These are phyloP conservation scores for Paramisgurnus dabryanus DNA, from an alignment of 2,113 vertebrate genomes.

Conservation along the genomic window DNA sequence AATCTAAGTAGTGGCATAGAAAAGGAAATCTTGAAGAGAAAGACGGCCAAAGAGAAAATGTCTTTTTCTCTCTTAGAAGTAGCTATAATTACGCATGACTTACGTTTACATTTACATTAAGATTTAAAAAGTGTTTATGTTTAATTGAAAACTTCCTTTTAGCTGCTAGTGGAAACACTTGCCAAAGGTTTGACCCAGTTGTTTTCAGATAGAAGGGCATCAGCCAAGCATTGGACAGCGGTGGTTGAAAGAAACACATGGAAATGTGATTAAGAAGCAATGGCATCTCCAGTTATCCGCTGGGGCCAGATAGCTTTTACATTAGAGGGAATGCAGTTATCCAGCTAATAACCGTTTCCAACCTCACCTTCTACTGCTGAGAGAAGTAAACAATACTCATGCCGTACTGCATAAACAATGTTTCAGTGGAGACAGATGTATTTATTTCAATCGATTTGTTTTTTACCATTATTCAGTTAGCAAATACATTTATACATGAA, in stretches of 20 bases:
- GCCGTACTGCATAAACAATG: not conserved
- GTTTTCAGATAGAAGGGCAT: not conserved
- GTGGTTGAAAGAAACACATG: constrained; percentile 48
- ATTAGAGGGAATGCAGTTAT: constrained; percentile 28
- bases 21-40: constrained; percentile 6
- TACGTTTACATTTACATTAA: constrained; percentile 3
- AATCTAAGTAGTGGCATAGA: not conserved
- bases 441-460: too few relatives aligned
- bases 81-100: not conserved
- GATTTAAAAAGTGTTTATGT: not conserved
- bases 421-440: too few relatives aligned
- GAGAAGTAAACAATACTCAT: not conserved
- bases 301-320: constrained; percentile 18
- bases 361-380: not conserved
- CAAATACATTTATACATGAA: too few relatives aligned
- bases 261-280: constrained; percentile 62
- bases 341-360: constrained; percentile 22
- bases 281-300: constrained; percentile 36
- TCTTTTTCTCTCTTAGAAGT: not conserved
- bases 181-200: constrained; percentile 8
- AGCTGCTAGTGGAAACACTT: not conserved
- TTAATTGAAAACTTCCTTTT: not conserved
- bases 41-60: constrained; percentile 7
- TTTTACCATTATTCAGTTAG: too few relatives aligned
- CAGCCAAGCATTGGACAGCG: constrained; percentile 6